These are phyloP conservation scores for Oligia fasciuncula DNA, from an alignment of 2,888 invertebrate species.

Conservation along the genomic window DNA sequence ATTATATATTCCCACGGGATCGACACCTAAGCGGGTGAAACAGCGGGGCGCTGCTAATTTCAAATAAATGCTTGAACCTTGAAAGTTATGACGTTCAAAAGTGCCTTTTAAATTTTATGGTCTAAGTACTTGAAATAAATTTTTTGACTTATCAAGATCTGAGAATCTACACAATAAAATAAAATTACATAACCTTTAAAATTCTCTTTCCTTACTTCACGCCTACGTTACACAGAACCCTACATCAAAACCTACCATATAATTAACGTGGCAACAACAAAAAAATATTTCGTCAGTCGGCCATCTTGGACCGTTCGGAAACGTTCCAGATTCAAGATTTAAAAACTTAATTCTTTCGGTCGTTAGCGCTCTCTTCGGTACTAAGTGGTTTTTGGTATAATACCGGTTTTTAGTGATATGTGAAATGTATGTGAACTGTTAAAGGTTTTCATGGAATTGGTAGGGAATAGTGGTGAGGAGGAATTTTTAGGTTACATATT, in stretches of 20 bases:
- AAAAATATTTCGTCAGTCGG: slow-evolving; percentile 63
- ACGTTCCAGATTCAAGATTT: slow-evolving; percentile 70
- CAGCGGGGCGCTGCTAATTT: too few relatives aligned
- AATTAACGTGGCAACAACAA: slow-evolving; percentile 65
- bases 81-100: too few relatives aligned
- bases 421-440: slow-evolving; percentile 27
- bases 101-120: too few relatives aligned
- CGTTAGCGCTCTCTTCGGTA: slow-evolving; percentile 70
- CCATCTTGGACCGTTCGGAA: slow-evolving; percentile 70
- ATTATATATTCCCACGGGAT: too few relatives aligned
- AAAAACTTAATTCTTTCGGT: slow-evolving; percentile 81
- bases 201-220: slow-evolving; percentile 21
- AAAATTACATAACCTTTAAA: background rate
- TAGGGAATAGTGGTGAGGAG: background rate
- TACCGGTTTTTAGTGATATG: slow-evolving; percentile 48
- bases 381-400: slow-evolving; percentile 49
- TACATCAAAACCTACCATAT: slow-evolving; percentile 52
- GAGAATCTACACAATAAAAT: background rate
- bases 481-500: background rate
- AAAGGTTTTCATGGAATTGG: slow-evolving; percentile 36
- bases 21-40: too few relatives aligned
- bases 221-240: slow-evolving; percentile 38
- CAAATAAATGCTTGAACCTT: too few relatives aligned
- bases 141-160: background rate
- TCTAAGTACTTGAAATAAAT: too few relatives aligned